Conservation (phyloP, 2,797 vertebrate genomes). For the Neoniphon sammara region DNA sequence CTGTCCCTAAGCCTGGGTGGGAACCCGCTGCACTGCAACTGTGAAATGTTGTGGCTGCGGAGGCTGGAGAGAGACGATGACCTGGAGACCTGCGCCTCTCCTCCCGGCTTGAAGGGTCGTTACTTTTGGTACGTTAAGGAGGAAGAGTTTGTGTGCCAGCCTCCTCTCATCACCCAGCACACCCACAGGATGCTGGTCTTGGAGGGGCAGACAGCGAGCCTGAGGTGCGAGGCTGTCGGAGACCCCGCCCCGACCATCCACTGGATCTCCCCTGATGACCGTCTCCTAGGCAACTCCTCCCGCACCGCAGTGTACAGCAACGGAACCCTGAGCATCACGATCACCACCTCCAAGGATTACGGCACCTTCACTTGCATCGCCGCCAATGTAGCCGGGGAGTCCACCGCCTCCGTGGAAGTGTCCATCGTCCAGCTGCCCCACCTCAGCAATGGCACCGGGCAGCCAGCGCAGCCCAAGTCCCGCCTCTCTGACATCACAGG, state of each 20-base stretch:
- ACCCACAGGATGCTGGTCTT: conserved; percentile 91
- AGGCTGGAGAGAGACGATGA: conserved; percentile 90
- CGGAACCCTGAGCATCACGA: conserved; percentile 91
- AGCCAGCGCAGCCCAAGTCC: conserved; percentile 85
- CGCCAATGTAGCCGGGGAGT: conserved; percentile 92
- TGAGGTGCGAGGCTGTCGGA: conserved; percentile 92
- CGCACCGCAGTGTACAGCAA: conserved; percentile 88
- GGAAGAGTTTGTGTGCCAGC: conserved; percentile 92
- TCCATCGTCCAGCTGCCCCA: conserved; percentile 93
- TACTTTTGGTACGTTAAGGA: conserved; percentile 94
- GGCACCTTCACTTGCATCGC: conserved; percentile 96
- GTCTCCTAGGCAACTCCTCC: conserved; percentile 89
- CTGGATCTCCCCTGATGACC: conserved; percentile 92
- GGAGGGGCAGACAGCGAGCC: conserved; percentile 90
- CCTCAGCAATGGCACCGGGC: conserved; percentile 89
- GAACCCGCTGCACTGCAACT: conserved; percentile 95
- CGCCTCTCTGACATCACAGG: conserved; percentile 93
- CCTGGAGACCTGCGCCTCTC: conserved; percentile 96
- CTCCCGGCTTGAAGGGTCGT: conserved; percentile 89
- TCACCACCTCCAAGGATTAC: conserved; percentile 93
- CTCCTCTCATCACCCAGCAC: conserved; percentile 92
- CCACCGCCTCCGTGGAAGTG: conserved; percentile 90
- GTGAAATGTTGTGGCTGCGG: conserved; percentile 93
- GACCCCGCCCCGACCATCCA: conserved; percentile 92
- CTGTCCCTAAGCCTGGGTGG: conserved; percentile 92